Conservation (phyloP, 92 coral and sea anemone genomes). For the Palythoa caribaeorum region DNA sequence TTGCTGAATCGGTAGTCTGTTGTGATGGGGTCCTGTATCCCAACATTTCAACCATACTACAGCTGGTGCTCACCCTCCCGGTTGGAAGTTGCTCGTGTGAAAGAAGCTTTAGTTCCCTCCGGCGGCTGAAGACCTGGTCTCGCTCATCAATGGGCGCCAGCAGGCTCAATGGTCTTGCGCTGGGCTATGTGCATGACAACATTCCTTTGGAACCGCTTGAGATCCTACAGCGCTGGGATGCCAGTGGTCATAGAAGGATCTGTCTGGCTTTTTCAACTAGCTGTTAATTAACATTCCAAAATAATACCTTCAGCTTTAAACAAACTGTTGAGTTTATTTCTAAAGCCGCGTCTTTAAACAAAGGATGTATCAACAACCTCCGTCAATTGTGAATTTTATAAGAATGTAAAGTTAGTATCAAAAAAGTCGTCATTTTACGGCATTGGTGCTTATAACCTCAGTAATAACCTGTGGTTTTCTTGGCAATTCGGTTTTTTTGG, state of each 20-base stretch:
- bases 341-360: too few relatives aligned
- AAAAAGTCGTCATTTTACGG: too few relatives aligned
- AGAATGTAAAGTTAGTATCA: too few relatives aligned
- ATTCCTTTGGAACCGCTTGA: slow-evolving; percentile 7
- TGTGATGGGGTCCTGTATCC: slow-evolving; percentile 20
- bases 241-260: slow-evolving; percentile 16
- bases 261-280: background rate
- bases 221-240: slow-evolving; percentile 19
- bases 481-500: too few relatives aligned
- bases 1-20: background rate
- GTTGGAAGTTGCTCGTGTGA: background rate
- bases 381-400: too few relatives aligned
- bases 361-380: too few relatives aligned
- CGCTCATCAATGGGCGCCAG: slow-evolving; percentile 19
- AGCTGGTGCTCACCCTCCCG: background rate
- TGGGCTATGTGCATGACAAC: slow-evolving; percentile 16
- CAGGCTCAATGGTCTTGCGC: slow-evolving; percentile 16
- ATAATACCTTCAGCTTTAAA: background rate
- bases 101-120: slow-evolving; percentile 9
- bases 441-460: slow-evolving; percentile 22
- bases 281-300: background rate
- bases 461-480: background rate
- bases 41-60: slow-evolving; percentile 9
- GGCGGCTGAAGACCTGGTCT: background rate
- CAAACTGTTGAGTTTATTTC: too few relatives aligned